These are phyloP conservation scores for Cryptoprocta ferox DNA, from an alignment of 2,797 vertebrate species.

Conservation along the genomic window DNA sequence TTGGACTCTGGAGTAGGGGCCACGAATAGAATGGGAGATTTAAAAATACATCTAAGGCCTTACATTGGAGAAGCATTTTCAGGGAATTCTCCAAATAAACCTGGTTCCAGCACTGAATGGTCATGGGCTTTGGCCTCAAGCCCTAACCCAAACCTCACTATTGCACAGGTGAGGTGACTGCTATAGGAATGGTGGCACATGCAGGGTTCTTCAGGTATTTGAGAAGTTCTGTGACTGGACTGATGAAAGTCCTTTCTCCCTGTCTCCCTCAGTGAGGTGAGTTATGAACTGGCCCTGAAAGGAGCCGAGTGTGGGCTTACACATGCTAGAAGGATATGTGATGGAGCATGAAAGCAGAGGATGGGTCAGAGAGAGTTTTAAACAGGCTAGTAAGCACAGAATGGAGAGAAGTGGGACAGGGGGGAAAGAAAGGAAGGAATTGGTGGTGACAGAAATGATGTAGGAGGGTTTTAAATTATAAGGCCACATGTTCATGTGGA, in stretches of 20 bases:
- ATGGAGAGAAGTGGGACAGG: neutral
- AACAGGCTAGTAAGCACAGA: neutral
- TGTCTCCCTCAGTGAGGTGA: neutral
- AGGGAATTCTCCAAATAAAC: neutral
- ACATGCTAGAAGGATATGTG: neutral
- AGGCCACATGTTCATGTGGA: neutral
- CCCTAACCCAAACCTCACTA: neutral
- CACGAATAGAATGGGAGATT: neutral
- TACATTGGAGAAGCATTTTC: neutral
- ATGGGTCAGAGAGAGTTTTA: neutral
- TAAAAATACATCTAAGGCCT: neutral
- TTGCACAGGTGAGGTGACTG: neutral
- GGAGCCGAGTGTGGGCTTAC: neutral
- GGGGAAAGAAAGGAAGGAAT: neutral
- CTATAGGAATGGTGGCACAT: neutral
- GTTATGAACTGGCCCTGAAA: neutral
- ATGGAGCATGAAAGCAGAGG: neutral
- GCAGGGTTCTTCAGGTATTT: neutral
- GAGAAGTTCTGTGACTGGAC: neutral
- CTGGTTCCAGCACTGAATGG: neutral
- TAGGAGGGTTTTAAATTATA: neutral
- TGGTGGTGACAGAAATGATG: neutral
- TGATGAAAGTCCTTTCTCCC: neutral
- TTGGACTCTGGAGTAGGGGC: neutral
- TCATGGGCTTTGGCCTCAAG: neutral